phyloP scores from a whole-genome alignment of 1,140 invertebrate species.

The Lanistes nyassanus region DNA sequence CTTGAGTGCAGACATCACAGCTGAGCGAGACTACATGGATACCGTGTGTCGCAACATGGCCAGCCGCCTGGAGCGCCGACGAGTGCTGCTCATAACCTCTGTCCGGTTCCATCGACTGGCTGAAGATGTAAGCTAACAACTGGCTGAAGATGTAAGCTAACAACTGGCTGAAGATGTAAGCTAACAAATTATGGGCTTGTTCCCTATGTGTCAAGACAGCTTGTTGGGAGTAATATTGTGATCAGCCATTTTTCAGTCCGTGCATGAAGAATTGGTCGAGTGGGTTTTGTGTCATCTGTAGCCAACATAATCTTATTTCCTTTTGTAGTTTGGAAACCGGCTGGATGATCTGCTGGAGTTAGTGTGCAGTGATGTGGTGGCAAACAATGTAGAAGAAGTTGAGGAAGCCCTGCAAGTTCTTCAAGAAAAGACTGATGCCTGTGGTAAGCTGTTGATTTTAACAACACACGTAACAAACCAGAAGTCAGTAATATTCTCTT shows the following conservation, averaged over 20 bases:
- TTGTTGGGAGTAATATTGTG: too few species aligned
- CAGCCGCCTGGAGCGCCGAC: constrained; percentile 77
- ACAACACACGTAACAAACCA: not conserved
- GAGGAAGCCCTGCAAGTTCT: constrained; percentile 50
- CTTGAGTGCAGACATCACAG: constrained; percentile 65
- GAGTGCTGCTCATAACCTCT: constrained; percentile 82
- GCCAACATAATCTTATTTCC: not conserved
- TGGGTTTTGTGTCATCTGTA: constrained; percentile 5
- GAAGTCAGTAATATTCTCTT: not conserved
- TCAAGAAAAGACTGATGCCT: constrained; percentile 57
- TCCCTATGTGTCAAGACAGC: too few species aligned
- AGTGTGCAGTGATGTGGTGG: constrained; percentile 72
- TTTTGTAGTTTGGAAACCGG: constrained; percentile 54
- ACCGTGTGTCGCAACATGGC: constrained; percentile 83
- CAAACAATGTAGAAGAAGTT: constrained; percentile 73
- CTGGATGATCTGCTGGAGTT: constrained; percentile 61
- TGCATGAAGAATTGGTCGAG: not conserved
- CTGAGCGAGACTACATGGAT: constrained; percentile 75
- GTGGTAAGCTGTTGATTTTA: constrained; percentile 44
- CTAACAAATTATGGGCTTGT: too few species aligned
- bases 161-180: constrained; percentile 78
- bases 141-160: constrained; percentile 76
- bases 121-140: constrained; percentile 74
- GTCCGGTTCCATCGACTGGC: constrained; percentile 80
- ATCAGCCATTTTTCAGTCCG: too few species aligned